These are phyloP conservation scores for Aspidiotus destructor DNA, from an alignment of 2,888 invertebrate genomes.

Conservation along the genomic window DNA sequence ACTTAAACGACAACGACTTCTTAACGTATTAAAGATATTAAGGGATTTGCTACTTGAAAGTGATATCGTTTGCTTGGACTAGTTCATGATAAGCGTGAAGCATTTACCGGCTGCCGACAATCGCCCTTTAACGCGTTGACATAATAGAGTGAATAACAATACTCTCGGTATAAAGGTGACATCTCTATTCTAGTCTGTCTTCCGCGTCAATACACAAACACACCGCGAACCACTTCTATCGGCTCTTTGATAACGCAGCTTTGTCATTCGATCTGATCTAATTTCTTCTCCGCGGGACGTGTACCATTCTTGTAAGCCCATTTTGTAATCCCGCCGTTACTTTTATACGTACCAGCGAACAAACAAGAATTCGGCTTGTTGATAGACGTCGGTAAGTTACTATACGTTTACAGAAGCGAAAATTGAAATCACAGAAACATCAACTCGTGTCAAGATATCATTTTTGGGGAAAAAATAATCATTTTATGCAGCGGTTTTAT, in stretches of 20 bases:
- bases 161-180: slow-evolving; percentile 20
- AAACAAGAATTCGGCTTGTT: slow-evolving; percentile 3
- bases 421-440: too few relatives aligned
- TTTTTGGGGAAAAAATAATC: too few relatives aligned
- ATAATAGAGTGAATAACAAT: slow-evolving; percentile 20
- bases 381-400: slow-evolving; percentile 4
- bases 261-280: slow-evolving; percentile 27
- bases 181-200: slow-evolving; percentile 25
- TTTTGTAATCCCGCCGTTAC: slow-evolving; percentile 6
- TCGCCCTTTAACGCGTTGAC: slow-evolving; percentile 10
- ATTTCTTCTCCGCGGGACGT: slow-evolving; percentile 25
- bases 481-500: too few relatives aligned
- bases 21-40: too few relatives aligned
- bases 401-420: too few relatives aligned
- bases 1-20: too few relatives aligned
- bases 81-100: slow-evolving; percentile 22
- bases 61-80: slow-evolving; percentile 17
- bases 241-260: slow-evolving; percentile 16
- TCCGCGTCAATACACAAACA: slow-evolving; percentile 24
- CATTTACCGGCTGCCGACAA: slow-evolving; percentile 21
- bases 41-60: too few relatives aligned
- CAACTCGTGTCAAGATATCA: too few relatives aligned
- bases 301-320: slow-evolving; percentile 13
- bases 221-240: slow-evolving; percentile 16
- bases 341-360: background rate